Evolutionary conservation across 1,140 invertebrate species (phyloP).

Genomic region (Colletes gigas): DNA sequence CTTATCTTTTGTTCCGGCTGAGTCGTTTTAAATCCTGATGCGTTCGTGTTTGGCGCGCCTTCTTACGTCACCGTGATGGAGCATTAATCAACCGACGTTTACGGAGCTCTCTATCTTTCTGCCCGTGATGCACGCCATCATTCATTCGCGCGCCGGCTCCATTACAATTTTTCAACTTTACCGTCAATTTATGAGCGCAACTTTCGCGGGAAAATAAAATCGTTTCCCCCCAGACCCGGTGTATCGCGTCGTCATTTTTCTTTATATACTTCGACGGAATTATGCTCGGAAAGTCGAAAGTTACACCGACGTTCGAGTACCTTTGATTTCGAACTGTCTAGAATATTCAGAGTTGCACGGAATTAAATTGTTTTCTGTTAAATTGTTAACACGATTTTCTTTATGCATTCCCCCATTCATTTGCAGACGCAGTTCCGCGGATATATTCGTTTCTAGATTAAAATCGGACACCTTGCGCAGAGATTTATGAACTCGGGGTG

Average conservation of each 20-base stretch:
- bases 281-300: neutral
- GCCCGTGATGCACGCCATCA: conserved; percentile 13
- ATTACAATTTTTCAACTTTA: conserved; percentile 42
- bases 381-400: too few species aligned
- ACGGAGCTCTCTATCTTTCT: conserved; percentile 23
- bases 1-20: conserved; percentile 61
- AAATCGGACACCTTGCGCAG: too few species aligned
- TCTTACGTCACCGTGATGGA: conserved; percentile 12
- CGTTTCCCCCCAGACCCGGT: neutral
- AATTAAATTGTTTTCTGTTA: too few species aligned
- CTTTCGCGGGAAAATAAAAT: conserved; percentile 1
- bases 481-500: too few species aligned
- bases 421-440: too few species aligned
- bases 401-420: too few species aligned
- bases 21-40: conserved; percentile 53
- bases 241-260: conserved; percentile 5
- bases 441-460: too few species aligned
- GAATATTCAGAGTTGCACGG: too few species aligned
- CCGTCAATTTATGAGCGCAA: conserved; percentile 18
- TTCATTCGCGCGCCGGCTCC: conserved; percentile 32
- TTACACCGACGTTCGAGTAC: too few species aligned
- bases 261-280: neutral
- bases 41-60: neutral
- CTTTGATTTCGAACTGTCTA: neutral
- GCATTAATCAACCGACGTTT: conserved; percentile 37